Conservation (phyloP, 2,888 invertebrate genomes). For the Pyralis farinalis region DNA sequence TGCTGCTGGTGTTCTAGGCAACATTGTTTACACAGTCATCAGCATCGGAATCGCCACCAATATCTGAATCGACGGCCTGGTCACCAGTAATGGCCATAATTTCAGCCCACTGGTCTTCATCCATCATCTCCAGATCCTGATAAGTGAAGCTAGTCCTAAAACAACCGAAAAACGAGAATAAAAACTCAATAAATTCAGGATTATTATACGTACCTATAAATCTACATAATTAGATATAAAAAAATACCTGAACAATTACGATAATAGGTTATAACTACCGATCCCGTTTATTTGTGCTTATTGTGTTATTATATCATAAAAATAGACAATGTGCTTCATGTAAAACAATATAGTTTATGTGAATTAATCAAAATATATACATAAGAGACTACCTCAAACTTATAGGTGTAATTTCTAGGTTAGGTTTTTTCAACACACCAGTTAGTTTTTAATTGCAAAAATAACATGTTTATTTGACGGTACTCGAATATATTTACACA, state of each 20-base stretch:
- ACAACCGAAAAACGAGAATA: slow-evolving; percentile 2
- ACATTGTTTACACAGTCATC: slow-evolving; percentile 2
- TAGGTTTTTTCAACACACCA: no score
- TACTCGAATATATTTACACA: no score
- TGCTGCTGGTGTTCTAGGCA: slow-evolving; percentile 1
- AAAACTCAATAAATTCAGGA: slow-evolving; percentile 3
- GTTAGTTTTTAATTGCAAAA: no score
- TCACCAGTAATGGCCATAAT: slow-evolving; percentile 6
- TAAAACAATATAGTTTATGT: no score
- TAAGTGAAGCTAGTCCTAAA: slow-evolving; percentile 2
- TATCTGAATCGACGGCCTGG: slow-evolving; percentile 3
- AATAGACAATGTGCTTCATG: no score
- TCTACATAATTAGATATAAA: slow-evolving; percentile 1
- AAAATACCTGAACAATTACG: slow-evolving; percentile 4
- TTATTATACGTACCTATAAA: slow-evolving; percentile 4
- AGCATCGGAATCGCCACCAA: slow-evolving; percentile 5
- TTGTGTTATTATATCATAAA: no score
- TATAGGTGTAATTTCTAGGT: no score
- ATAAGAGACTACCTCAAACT: no score
- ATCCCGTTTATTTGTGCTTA: slow-evolving; percentile 1
- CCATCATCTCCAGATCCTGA: slow-evolving; percentile 4
- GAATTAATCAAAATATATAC: no score
- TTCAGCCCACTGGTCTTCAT: slow-evolving; percentile 7
- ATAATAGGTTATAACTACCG: slow-evolving; percentile 6
- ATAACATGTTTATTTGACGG: no score